Evolutionary conservation across 2,113 vertebrate species (phyloP), one percentile per base, ranked within the genome.

Genomic region (Ochotona princeps): DNA sequence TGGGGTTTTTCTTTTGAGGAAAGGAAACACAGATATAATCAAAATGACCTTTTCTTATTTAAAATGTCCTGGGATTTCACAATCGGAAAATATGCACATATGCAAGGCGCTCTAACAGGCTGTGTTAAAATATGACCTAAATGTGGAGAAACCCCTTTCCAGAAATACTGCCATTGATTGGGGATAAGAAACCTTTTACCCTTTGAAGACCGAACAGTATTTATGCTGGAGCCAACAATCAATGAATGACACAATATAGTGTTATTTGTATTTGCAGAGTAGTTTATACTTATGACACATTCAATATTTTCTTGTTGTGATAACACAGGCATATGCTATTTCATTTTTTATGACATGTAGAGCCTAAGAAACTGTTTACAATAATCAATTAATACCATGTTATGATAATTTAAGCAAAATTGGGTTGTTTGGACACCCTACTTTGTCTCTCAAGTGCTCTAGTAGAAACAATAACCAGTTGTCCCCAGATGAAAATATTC

Each of bases 31-130:
- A 38, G 87, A 92, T 94, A 83, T 92, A 96, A 96, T 96, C 30
- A 79, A 76, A 83, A 96, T 3, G n/a, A 95, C 90, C 83, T 97
- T 97, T 94, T 63, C 69, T 96, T 83, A 92, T 94, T 96, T 93
- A 75, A 96, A 96, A 96, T 94, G 21, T 12, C 96, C 75, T 82
- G n/a, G 95, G 85, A 97, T 95, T 95, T 92, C 96, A 61, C 54
- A 96, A 57, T 57, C 72, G 61, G 32, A n/a, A 47, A 80, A 92
- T 66, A 94, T 94, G 90, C 54, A 88, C 92, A 88, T 14, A 83
- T 69, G 87, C 91, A 93, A 92, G 76, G 35, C 38, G 83, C 54
- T 91, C 87, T 94, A 88, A 82, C 74, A 79, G 60, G 83, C 49
- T 90, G 25, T 28, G 84, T 95, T 91, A 60, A 73, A 92, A 85